Conservation (phyloP, 37 sponge, comb jelly and placozoan species). For the Petrosia ficiformis region DNA sequence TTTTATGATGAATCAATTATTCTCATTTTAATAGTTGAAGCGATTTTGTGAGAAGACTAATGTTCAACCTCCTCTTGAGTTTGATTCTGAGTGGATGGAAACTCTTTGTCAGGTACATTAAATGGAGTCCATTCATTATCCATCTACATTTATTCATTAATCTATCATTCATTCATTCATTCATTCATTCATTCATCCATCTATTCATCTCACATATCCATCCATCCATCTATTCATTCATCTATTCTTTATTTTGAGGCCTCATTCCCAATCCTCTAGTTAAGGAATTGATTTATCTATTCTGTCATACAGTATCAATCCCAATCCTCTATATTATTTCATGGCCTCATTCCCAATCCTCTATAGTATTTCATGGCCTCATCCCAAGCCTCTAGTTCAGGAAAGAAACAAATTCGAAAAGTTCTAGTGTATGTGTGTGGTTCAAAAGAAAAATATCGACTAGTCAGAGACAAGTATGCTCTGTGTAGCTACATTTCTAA, state of each 20-base stretch:
- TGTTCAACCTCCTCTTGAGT: slow-evolving; percentile 17
- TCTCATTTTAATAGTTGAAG: slow-evolving; percentile 37
- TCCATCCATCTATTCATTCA: no score
- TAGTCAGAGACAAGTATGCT: slow-evolving; percentile 62
- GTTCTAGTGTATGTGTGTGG: slow-evolving; percentile 80
- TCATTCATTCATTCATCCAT: no score
- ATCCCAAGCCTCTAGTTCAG: slow-evolving; percentile 30
- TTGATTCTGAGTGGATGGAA: slow-evolving; percentile 59
- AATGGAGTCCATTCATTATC: neutral
- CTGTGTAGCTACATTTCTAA: slow-evolving; percentile 42
- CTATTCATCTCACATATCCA: no score
- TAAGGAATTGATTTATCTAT: no score
- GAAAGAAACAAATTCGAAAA: slow-evolving; percentile 59
- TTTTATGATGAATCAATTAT: neutral
- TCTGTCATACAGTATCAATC: no score
- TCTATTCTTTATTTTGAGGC: no score
- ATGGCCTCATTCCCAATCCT: no score
- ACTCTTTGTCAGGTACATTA: slow-evolving; percentile 67
- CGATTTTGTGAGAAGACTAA: slow-evolving; percentile 57
- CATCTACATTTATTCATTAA: neutral
- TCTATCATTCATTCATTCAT: no score
- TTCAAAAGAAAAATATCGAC: slow-evolving; percentile 83
- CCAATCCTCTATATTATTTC: no score
- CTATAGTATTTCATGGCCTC: slow-evolving; percentile 49
- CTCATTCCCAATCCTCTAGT: no score